Evolutionary conservation across 2,113 vertebrate genomes (phyloP).

Genomic region (Anarhynchus alexandrinus): DNA sequence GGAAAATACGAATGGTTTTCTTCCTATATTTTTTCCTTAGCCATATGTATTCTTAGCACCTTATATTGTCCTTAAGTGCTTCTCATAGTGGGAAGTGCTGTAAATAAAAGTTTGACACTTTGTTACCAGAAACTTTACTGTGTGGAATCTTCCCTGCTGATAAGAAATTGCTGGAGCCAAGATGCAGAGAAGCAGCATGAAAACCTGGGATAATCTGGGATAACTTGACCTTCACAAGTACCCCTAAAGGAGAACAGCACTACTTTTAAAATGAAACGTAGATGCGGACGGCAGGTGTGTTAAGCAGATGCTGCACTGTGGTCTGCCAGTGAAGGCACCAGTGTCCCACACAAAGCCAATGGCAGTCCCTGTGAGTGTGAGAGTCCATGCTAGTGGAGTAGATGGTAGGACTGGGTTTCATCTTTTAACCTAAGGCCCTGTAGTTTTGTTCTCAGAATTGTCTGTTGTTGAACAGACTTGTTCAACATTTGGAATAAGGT

Average conservation of each 20-base stretch:
- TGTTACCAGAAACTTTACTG: neutral
- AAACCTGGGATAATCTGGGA: neutral
- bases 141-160: neutral
- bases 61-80: neutral
- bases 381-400: neutral
- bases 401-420: neutral
- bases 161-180: neutral
- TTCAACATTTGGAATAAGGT: neutral
- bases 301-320: neutral
- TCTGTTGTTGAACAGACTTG: neutral
- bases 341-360: accelerated
- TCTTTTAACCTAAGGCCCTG: neutral
- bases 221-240: neutral
- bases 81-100: neutral
- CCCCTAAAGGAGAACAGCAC: neutral
- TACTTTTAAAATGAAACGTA: neutral
- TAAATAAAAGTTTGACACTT: neutral
- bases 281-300: neutral
- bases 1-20: neutral
- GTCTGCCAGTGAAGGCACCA: neutral
- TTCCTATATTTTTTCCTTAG: neutral
- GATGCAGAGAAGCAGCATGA: neutral
- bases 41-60: neutral
- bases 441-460: neutral
- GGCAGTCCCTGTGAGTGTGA: neutral